Evolutionary conservation across 2,113 vertebrate genomes (phyloP), one percentile per base, ranked within the genome.

Genomic region (Entelurus aequoreus): DNA sequence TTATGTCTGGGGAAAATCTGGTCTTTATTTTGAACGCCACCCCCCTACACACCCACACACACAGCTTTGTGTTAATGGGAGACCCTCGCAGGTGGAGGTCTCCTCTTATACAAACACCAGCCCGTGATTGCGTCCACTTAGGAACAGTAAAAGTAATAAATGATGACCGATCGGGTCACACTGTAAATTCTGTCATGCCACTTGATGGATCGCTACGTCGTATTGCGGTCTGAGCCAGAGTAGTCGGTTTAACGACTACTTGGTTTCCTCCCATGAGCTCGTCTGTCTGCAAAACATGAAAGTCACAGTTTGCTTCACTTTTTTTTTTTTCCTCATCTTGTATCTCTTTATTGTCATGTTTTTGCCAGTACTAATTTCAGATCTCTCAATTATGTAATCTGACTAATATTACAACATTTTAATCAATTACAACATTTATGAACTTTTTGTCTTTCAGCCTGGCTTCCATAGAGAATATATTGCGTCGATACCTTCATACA

Each of bases 101-200:
- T 79, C 77, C 66, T 75, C 81, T 85, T 87, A 84, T 81, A 85
- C 85, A 89, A 89, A 87, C 85, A 88, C 74, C 78, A 84, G 82
- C 78, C 76, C 61, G 82, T 83, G 78, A 90, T 84, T 88, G 81
- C 76, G 65, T 77, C 77, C 77, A 84, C 85, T 81, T 77, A 84
- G 80, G 82, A 77, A 83, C 82, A 84, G 84, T 87, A 88, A 88
- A 89, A 87, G 80, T 87, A 87, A 88, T 86, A 85, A 86, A 89
- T 88, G 84, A 85, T 84, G 84, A 83, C 80, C 76, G 79, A 87
- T 87, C 80, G 62, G 83, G 73, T 82, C 81, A 70, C 78, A 83
- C 75, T 85, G 78, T 87, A 88, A 90, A 90, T 88, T 77, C 83
- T 77, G 81, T 76, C 71, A 63, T 77, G 81, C 80, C 79, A 69